These are phyloP conservation scores for Pterois miles DNA, from an alignment of 2,797 vertebrate species.

Conservation along the genomic window DNA sequence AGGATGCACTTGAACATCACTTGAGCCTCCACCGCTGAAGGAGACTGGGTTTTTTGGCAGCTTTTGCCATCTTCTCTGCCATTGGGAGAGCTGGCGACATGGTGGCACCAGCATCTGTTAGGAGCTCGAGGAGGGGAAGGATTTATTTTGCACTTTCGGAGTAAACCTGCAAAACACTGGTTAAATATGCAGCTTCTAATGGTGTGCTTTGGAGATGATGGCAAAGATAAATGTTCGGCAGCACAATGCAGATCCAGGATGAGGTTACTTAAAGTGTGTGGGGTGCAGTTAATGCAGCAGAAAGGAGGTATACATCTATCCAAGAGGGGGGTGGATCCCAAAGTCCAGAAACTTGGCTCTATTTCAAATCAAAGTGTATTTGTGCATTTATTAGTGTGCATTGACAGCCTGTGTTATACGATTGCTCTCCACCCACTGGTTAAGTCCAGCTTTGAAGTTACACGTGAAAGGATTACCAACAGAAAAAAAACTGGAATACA, in stretches of 20 bases:
- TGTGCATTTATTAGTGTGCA: constrained; percentile 59
- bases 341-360: constrained; percentile 58
- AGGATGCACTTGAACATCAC: constrained; percentile 55
- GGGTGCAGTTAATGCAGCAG: constrained; percentile 20
- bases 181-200: constrained; percentile 29
- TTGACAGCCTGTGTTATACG: constrained; percentile 55
- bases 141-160: constrained; percentile 51
- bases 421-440: constrained; percentile 56
- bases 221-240: constrained; percentile 12
- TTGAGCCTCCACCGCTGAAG: constrained; percentile 54
- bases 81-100: constrained; percentile 61
- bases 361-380: constrained; percentile 71
- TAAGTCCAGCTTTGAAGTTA: constrained; percentile 63
- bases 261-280: constrained; percentile 8
- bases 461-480: constrained; percentile 45
- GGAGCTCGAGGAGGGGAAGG: constrained; percentile 43
- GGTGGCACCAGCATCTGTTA: constrained; percentile 71
- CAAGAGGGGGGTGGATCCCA: constrained; percentile 31
- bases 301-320: background rate
- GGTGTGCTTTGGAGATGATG: constrained; percentile 1
- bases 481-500: constrained; percentile 15
- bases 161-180: constrained; percentile 31
- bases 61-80: constrained; percentile 42
- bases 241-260: constrained; percentile 5
- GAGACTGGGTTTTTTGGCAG: constrained; percentile 65